These are phyloP conservation scores for Tetrao urogallus DNA, from an alignment of 2,113 vertebrate species.

Conservation along the genomic window DNA sequence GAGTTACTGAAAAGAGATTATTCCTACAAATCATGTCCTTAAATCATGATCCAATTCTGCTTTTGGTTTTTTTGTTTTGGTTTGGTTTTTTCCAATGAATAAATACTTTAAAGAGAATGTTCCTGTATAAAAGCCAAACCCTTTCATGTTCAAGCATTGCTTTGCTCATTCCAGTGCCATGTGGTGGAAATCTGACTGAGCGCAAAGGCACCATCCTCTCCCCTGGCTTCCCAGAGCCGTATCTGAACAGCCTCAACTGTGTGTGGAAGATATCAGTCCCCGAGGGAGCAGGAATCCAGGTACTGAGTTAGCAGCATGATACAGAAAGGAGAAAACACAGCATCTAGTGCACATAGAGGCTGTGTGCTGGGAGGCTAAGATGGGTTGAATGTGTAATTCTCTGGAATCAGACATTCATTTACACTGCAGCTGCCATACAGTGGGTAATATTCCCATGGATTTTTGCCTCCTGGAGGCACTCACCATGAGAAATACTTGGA, in stretches of 20 bases:
- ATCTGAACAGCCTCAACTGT: constrained; percentile 97
- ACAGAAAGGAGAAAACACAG: accelerated
- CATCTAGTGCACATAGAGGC: accelerated
- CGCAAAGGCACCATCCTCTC: constrained; percentile 95
- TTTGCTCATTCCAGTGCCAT: constrained; percentile 84
- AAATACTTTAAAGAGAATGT: neutral
- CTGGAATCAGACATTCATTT: neutral
- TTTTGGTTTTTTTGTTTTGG: neutral
- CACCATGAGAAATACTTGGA: neutral
- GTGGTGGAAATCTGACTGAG: constrained; percentile 94
- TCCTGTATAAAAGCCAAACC: neutral
- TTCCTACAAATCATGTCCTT: neutral
- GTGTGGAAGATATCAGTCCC: constrained; percentile 98
- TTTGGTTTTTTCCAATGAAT: accelerated
- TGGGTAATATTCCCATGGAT: neutral
- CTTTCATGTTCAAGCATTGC: accelerated
- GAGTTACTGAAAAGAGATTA: neutral
- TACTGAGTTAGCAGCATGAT: neutral
- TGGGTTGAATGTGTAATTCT: neutral
- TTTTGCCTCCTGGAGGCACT: neutral
- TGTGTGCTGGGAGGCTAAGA: accelerated
- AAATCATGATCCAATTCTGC: neutral
- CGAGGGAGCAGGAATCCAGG: constrained; percentile 97
- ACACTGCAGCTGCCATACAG: accelerated
- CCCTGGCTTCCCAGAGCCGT: constrained; percentile 95